Conservation (phyloP, 2,113 vertebrate genomes). For the Passer montanus region DNA sequence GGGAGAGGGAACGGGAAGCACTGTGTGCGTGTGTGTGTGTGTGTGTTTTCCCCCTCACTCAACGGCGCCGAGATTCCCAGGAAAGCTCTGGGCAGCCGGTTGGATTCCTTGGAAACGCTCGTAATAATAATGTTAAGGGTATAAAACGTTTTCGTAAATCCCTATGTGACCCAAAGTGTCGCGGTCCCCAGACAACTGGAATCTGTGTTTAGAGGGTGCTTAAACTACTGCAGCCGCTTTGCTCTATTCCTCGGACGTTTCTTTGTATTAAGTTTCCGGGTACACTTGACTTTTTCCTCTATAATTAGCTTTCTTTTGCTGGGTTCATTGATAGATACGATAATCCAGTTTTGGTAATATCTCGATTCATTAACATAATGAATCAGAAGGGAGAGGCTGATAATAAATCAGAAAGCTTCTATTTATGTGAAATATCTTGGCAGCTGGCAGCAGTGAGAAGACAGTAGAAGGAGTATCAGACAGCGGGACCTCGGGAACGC, state of each 20-base stretch:
- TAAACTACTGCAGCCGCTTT: background rate
- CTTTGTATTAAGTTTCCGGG: background rate
- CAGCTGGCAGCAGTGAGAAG: slow-evolving; percentile 29
- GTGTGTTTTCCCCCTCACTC: background rate
- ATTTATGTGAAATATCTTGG: slow-evolving; percentile 63
- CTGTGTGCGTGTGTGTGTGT: background rate
- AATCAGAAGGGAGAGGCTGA: slow-evolving; percentile 66
- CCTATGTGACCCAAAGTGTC: background rate
- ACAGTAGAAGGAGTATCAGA: background rate
- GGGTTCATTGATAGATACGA: slow-evolving; percentile 51
- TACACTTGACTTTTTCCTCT: slow-evolving; percentile 40
- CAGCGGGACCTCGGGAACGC: background rate
- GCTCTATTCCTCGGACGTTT: background rate
- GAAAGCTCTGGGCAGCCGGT: background rate
- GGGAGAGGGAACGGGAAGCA: background rate
- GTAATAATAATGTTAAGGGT: background rate
- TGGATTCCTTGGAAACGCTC: background rate
- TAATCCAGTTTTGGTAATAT: slow-evolving; percentile 57
- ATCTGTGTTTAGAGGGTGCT: background rate
- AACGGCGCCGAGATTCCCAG: background rate
- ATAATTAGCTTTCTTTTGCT: slow-evolving; percentile 47
- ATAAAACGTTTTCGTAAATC: background rate
- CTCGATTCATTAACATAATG: slow-evolving; percentile 65
- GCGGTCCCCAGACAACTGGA: background rate
- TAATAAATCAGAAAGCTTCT: slow-evolving; percentile 62